Evolutionary conservation across 2,888 invertebrate genomes (phyloP).

Genomic region (Acleris cristana): DNA sequence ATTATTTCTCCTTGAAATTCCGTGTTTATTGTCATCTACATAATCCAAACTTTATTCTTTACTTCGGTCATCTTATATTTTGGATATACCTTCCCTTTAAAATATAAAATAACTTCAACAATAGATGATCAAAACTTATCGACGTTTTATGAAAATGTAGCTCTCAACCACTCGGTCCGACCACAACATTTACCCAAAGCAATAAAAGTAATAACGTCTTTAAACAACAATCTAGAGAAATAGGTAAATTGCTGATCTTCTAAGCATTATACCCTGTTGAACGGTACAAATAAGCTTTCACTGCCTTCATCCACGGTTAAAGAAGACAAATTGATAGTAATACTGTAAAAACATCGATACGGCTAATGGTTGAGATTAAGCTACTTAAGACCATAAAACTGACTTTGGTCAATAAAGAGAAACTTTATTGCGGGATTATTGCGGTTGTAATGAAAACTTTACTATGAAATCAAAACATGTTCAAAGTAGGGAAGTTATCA

Average conservation of each 20-base stretch:
- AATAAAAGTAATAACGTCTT: conserved; percentile 48
- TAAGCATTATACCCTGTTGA: conserved; percentile 51
- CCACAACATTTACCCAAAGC: conserved; percentile 33
- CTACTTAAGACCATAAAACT: conserved; percentile 43
- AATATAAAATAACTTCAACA: conserved; percentile 21
- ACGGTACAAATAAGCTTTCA: conserved; percentile 61
- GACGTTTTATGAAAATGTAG: conserved; percentile 28
- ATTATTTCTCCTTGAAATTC: not conserved
- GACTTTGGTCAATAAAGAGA: conserved; percentile 44
- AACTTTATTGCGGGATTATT: conserved; percentile 41
- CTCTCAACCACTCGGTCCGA: conserved; percentile 8
- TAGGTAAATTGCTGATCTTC: conserved; percentile 54
- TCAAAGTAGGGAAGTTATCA: conserved; percentile 9
- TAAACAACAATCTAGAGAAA: conserved; percentile 51
- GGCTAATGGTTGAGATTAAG: conserved; percentile 51
- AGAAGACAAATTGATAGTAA: conserved; percentile 53
- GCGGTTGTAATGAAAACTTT: conserved; percentile 34
- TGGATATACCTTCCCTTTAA: not conserved
- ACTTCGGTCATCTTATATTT: not conserved
- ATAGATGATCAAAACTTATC: conserved; percentile 25
- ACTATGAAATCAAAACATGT: conserved; percentile 26
- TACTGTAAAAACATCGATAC: conserved; percentile 55
- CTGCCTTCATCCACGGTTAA: conserved; percentile 54
- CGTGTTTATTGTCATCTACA: conserved; percentile 8
- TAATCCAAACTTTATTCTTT: conserved; percentile 20